Conservation (phyloP, 92 coral and sea anemone genomes). For the Porites lobata region DNA sequence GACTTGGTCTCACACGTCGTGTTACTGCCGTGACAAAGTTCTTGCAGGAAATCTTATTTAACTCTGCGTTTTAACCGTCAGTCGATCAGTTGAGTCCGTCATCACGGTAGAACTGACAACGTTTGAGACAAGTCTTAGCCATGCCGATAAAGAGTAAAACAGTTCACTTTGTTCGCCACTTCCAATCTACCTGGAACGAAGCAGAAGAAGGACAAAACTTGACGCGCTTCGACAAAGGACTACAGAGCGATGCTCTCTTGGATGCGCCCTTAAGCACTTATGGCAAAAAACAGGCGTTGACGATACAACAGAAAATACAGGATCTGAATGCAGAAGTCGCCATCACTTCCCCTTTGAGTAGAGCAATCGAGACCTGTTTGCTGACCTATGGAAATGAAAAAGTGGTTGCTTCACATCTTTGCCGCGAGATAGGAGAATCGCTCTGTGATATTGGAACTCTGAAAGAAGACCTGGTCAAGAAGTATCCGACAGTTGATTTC, state of each 20-base stretch:
- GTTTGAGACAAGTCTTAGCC: no score
- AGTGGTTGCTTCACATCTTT: constrained; percentile 60
- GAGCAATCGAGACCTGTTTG: constrained; percentile 70
- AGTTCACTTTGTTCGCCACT: constrained; percentile 74
- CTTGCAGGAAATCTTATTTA: no score
- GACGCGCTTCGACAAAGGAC: not conserved
- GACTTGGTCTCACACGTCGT: no score
- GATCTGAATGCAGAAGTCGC: constrained; percentile 65
- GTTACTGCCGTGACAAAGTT: no score
- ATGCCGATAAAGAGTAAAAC: constrained; percentile 3
- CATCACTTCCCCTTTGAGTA: constrained; percentile 65
- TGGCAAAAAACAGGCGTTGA: constrained; percentile 64
- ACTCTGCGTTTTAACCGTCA: no score
- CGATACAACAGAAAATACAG: constrained; percentile 27
- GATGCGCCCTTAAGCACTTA: constrained; percentile 56
- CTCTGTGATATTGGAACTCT: constrained; percentile 75
- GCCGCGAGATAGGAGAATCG: constrained; percentile 69
- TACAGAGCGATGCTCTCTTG: constrained; percentile 22
- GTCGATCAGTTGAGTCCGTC: no score
- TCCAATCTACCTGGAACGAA: constrained; percentile 72
- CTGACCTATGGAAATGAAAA: constrained; percentile 60
- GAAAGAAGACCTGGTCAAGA: constrained; percentile 21
- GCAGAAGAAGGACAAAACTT: not conserved
- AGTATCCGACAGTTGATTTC: constrained; percentile 64
- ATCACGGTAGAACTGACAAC: no score